Conservation (phyloP, 2,888 invertebrate genomes). For the Watsonalla binaria region DNA sequence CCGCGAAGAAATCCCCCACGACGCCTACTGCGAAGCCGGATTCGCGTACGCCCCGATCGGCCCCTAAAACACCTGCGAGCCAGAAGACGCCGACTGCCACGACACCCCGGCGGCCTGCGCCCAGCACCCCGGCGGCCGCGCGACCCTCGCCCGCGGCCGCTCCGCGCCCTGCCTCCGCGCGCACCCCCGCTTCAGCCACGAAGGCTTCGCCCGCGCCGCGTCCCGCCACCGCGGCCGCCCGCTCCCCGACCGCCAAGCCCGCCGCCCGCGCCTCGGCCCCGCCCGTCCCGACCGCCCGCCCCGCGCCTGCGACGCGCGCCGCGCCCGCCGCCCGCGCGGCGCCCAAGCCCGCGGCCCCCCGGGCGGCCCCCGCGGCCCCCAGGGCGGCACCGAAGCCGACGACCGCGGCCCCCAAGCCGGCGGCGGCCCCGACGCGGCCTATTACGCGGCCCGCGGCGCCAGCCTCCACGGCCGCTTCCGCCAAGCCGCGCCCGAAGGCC, state of each 20-base stretch:
- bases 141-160: constrained; percentile 16
- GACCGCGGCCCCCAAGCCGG: constrained; percentile 16
- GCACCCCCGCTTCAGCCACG: constrained; percentile 34
- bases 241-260: constrained; percentile 20
- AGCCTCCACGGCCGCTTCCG: constrained; percentile 30
- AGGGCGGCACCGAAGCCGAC: constrained; percentile 15
- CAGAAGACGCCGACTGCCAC: constrained; percentile 17
- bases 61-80: constrained; percentile 28
- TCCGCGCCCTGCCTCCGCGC: constrained; percentile 44
- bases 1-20: constrained; percentile 39
- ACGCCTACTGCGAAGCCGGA: constrained; percentile 36
- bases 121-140: constrained; percentile 28
- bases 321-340: constrained; percentile 13
- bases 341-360: constrained; percentile 14
- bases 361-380: constrained; percentile 9
- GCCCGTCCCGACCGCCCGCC: constrained; percentile 20
- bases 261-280: constrained; percentile 31
- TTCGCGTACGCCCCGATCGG: constrained; percentile 27
- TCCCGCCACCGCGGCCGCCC: constrained; percentile 18
- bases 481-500: constrained; percentile 31
- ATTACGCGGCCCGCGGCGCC: constrained; percentile 24
- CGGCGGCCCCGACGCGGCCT: constrained; percentile 16
- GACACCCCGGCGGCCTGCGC: constrained; percentile 28
- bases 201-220: constrained; percentile 21
- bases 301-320: constrained; percentile 18